Conservation (phyloP, 2,113 vertebrate genomes). For the Lepus europaeus region DNA sequence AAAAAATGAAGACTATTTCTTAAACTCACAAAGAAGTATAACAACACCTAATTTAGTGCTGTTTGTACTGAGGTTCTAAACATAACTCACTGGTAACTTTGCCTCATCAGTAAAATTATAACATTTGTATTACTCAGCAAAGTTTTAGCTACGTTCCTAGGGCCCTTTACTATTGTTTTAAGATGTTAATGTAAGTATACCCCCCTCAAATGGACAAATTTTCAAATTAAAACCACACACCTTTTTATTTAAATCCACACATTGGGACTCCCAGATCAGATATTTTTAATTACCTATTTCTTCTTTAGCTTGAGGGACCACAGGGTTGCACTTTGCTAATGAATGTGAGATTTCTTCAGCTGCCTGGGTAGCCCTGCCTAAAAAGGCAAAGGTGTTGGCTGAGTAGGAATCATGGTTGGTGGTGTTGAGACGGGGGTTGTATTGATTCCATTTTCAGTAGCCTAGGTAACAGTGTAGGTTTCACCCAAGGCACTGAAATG, state of each 20-base stretch:
- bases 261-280: constrained; percentile 27
- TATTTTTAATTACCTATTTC: constrained; percentile 69
- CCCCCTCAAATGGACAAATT: background rate
- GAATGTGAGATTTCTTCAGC: constrained; percentile 31
- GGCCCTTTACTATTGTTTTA: background rate
- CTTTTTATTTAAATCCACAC: constrained; percentile 57
- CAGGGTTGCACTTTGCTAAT: constrained; percentile 34
- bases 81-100: constrained; percentile 29
- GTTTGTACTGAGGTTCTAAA: background rate
- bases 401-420: constrained; percentile 21
- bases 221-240: constrained; percentile 32
- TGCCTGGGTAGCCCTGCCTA: constrained; percentile 21
- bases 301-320: constrained; percentile 40
- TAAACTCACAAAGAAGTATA: constrained; percentile 30
- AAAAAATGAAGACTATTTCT: background rate
- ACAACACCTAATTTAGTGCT: background rate
- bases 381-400: constrained; percentile 62
- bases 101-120: background rate
- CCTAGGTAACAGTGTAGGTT: background rate
- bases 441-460: background rate
- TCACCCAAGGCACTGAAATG: background rate
- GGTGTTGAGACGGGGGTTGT: background rate
- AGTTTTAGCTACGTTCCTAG: constrained; percentile 17
- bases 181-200: constrained; percentile 48
- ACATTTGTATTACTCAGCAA: constrained; percentile 13